These are phyloP conservation scores for Tachysurus vachellii DNA, from an alignment of 2,113 vertebrate species.

Conservation along the genomic window DNA sequence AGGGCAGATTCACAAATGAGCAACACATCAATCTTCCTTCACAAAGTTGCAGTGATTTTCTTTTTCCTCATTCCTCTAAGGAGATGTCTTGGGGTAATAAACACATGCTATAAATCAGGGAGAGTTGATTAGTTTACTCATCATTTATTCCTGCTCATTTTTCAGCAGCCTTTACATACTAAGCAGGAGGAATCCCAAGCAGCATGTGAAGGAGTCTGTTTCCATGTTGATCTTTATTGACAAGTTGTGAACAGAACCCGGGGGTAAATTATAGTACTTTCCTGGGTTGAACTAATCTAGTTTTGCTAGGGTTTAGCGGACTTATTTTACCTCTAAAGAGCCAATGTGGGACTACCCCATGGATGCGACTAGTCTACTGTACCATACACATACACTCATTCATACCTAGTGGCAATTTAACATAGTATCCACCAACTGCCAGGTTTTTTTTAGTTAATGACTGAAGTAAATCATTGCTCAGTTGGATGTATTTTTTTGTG, in stretches of 20 bases:
- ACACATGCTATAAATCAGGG: slow-evolving; percentile 9
- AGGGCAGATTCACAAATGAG: background rate
- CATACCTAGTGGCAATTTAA: background rate
- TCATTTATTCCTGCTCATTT: slow-evolving; percentile 17
- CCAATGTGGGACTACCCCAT: background rate
- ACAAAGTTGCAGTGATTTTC: slow-evolving; percentile 9
- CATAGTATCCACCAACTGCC: background rate
- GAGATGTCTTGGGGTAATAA: slow-evolving; percentile 8
- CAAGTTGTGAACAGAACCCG: background rate
- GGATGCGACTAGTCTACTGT: background rate
- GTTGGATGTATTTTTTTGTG: background rate
- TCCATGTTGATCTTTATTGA: background rate
- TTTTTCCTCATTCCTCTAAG: background rate
- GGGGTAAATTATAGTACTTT: background rate
- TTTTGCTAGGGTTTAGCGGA: background rate
- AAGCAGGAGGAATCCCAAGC: slow-evolving; percentile 3
- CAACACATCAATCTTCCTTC: background rate
- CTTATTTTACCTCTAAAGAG: background rate
- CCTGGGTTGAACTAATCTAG: background rate
- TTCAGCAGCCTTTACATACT: background rate
- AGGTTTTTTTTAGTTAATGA: background rate
- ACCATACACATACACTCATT: background rate
- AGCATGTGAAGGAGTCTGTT: background rate
- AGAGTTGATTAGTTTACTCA: slow-evolving; percentile 26
- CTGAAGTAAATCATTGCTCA: background rate